Percentiles rank a stretch among this genome's conserved stretches.
Conservation (phyloP, 2,888 invertebrate species). For the Sceliomorpha sp. region DNA sequence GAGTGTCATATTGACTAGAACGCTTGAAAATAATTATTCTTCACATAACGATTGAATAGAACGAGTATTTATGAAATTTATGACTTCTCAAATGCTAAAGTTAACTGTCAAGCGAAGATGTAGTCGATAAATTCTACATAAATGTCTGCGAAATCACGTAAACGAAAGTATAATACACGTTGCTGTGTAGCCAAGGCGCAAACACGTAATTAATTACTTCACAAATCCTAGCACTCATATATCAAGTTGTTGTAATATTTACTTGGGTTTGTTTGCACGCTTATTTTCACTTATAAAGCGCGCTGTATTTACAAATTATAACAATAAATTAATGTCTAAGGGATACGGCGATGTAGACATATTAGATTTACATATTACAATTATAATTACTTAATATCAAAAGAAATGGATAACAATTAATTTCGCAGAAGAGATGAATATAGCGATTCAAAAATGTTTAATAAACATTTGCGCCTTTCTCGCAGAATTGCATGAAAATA, state of each 20-base stretch:
- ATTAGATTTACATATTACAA: too few relatives aligned
- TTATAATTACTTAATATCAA: neutral
- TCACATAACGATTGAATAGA: too few relatives aligned
- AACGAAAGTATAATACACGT: constrained; percentile 18
- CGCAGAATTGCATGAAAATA: too few relatives aligned
- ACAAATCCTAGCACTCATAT: constrained; percentile 25
- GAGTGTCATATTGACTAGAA: too few relatives aligned
- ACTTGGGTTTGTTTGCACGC: constrained; percentile 8
- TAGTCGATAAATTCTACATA: constrained; percentile 30
- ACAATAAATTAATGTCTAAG: constrained; percentile 22
- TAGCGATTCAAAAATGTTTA: too few relatives aligned
- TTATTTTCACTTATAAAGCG: constrained; percentile 31
- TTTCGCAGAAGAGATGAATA: too few relatives aligned
- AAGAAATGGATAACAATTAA: neutral
- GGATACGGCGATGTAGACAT: constrained; percentile 6
- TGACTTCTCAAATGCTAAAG: constrained; percentile 35
- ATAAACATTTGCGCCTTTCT: too few relatives aligned
- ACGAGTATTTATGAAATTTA: too few relatives aligned
- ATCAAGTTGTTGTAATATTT: constrained; percentile 24
- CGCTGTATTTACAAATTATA: constrained; percentile 16
- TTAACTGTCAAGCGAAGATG: constrained; percentile 39
- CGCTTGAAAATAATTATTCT: too few relatives aligned
- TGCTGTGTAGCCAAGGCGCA: constrained; percentile 15
- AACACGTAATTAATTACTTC: constrained; percentile 35
- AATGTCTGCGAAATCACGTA: constrained; percentile 23